A percentile compares a stretch with the other conserved stretches of the same genome.
Evolutionary conservation across 2,888 invertebrate genomes (phyloP).

Genomic region (Chrysomela aeneicollis): DNA sequence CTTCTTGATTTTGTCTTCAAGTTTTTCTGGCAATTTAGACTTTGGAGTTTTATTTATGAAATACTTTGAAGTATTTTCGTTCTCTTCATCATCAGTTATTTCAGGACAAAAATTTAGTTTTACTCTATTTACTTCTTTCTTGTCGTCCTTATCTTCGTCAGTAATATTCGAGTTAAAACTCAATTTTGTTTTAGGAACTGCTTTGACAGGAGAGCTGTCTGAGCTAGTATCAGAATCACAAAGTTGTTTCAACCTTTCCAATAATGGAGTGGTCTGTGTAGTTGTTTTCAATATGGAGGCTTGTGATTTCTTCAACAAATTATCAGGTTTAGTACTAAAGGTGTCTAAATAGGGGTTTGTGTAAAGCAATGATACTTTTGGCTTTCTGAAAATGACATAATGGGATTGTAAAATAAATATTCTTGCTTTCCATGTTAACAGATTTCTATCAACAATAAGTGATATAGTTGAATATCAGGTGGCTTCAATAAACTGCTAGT

Average conservation of each 20-base stretch:
- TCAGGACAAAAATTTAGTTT: constrained; percentile 14
- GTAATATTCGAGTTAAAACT: constrained; percentile 36
- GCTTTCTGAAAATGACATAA: constrained; percentile 42
- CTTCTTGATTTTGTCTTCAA: constrained; percentile 38
- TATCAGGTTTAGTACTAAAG: constrained; percentile 30
- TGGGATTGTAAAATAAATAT: no score
- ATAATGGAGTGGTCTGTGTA: constrained; percentile 49
- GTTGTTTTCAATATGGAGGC: constrained; percentile 38
- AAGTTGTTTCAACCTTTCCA: constrained; percentile 43
- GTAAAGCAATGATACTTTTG: constrained; percentile 38
- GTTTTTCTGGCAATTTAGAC: constrained; percentile 26
- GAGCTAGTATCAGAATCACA: constrained; percentile 52
- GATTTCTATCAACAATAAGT: no score
- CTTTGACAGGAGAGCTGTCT: constrained; percentile 22
- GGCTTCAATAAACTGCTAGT: no score
- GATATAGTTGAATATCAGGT: no score
- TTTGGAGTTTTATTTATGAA: constrained; percentile 12
- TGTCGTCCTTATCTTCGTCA: constrained; percentile 22
- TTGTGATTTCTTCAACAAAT: constrained; percentile 45
- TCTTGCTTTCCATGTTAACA: no score
- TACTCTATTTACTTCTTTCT: constrained; percentile 18
- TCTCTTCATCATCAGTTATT: constrained; percentile 13
- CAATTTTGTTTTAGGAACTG: constrained; percentile 33
- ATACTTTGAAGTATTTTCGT: constrained; percentile 26
- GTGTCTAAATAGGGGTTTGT: constrained; percentile 46